These are phyloP conservation scores for Teinopalpus imperialis DNA, from an alignment of 2,888 invertebrate genomes.

Conservation along the genomic window DNA sequence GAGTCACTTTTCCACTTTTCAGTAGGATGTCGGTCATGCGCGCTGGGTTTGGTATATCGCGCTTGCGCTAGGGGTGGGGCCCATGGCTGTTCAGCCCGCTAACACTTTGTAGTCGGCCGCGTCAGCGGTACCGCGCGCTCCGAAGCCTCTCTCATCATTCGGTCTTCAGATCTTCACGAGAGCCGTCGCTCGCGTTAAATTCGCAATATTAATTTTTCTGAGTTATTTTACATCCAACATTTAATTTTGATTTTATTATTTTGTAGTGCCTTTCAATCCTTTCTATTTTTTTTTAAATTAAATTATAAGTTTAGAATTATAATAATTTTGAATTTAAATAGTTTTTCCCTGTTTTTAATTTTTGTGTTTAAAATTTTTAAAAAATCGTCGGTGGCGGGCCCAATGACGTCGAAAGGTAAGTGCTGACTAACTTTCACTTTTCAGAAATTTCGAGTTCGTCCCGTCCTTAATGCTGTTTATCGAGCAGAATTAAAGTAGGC, in stretches of 20 bases:
- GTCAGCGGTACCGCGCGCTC: constrained; percentile 65
- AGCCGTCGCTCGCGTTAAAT: constrained; percentile 68
- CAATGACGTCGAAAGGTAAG: constrained; percentile 37
- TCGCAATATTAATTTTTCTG: constrained; percentile 53
- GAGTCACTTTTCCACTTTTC: constrained; percentile 80
- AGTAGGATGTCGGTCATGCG: constrained; percentile 79
- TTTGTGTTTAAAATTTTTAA: constrained; percentile 50
- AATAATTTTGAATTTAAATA: constrained; percentile 37
- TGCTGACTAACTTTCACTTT: constrained; percentile 31
- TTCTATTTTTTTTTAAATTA: constrained; percentile 43
- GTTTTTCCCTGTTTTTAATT: constrained; percentile 53
- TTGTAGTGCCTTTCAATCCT: constrained; percentile 57
- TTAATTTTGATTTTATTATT: constrained; percentile 46
- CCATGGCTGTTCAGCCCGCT: constrained; percentile 67
- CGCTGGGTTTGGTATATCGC: constrained; percentile 48
- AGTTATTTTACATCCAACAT: constrained; percentile 48
- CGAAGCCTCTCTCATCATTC: constrained; percentile 47
- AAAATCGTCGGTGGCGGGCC: constrained; percentile 25
- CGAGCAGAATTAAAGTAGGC: no score
- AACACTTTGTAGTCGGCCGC: constrained; percentile 74
- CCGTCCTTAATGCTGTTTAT: constrained; percentile 3
- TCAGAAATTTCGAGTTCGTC: constrained; percentile 24
- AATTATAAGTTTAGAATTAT: constrained; percentile 34
- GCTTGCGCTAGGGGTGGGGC: constrained; percentile 79
- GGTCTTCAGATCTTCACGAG: constrained; percentile 45